phyloP scores from a whole-genome alignment of 2,113 vertebrate species.

The Propithecus coquereli region DNA sequence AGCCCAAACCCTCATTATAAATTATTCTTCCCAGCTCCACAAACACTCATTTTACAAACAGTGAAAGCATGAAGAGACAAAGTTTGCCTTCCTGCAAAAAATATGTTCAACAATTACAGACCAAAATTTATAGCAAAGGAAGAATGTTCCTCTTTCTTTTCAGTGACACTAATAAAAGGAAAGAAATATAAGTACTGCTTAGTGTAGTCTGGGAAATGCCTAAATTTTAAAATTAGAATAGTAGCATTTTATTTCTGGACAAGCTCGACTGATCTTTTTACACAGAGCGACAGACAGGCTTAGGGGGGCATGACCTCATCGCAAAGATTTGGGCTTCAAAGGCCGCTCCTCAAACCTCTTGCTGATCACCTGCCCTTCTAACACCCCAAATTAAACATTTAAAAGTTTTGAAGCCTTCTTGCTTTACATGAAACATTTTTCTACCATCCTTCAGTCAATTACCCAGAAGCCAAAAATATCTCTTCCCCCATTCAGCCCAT shows the following conservation, averaged over 20 bases:
- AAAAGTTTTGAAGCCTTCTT: constrained; percentile 82
- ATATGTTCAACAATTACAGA: constrained; percentile 64
- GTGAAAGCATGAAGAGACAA: constrained; percentile 64
- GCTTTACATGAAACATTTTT: constrained; percentile 82
- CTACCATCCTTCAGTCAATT: constrained; percentile 79
- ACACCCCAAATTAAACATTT: constrained; percentile 81
- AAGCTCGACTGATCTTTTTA: constrained; percentile 75
- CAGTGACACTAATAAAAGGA: constrained; percentile 71
- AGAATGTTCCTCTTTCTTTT: constrained; percentile 67
- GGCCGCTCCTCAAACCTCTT: constrained; percentile 76
- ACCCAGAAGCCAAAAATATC: constrained; percentile 76
- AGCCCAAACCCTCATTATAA: constrained; percentile 70
- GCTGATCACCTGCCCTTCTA: constrained; percentile 79
- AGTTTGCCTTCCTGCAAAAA: constrained; percentile 75
- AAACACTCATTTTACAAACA: constrained; percentile 69
- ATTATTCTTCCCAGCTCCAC: constrained; percentile 70
- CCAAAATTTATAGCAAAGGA: constrained; percentile 72
- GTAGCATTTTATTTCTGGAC: constrained; percentile 78
- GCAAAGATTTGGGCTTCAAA: constrained; percentile 79
- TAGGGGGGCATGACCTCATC: constrained; percentile 71
- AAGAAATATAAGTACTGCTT: constrained; percentile 73
- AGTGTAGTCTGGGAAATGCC: constrained; percentile 67
- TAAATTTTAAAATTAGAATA: constrained; percentile 73
- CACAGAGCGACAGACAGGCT: constrained; percentile 70
- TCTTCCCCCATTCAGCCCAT: constrained; percentile 76